Evolutionary conservation across 2,113 vertebrate genomes (phyloP).

Genomic region (Trinectes maculatus): DNA sequence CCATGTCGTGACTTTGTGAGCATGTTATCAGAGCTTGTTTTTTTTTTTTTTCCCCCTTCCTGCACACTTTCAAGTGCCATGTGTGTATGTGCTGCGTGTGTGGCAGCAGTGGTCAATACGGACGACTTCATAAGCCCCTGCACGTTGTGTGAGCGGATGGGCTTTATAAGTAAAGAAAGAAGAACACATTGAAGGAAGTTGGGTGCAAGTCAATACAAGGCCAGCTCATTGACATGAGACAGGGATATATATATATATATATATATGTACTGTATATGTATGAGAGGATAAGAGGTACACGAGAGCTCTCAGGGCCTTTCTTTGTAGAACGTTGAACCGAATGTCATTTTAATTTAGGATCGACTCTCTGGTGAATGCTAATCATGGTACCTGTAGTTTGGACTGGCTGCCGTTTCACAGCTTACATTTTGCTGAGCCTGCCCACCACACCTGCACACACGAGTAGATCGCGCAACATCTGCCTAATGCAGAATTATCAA

Average conservation of each 20-base stretch:
- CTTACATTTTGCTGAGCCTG: slow-evolving; percentile 23
- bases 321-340: slow-evolving; percentile 49
- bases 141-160: slow-evolving; percentile 15
- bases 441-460: slow-evolving; percentile 42
- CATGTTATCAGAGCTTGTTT: slow-evolving; percentile 56
- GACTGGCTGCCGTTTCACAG: slow-evolving; percentile 14
- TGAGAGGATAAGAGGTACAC: slow-evolving; percentile 35
- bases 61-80: slow-evolving; percentile 41
- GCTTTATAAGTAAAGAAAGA: slow-evolving; percentile 44
- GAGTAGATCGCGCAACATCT: slow-evolving; percentile 10
- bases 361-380: slow-evolving; percentile 55
- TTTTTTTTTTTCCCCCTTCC: not conserved
- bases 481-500: slow-evolving; percentile 49
- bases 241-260: no score
- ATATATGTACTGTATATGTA: no score
- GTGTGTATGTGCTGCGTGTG: slow-evolving; percentile 42
- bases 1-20: slow-evolving; percentile 71
- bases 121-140: slow-evolving; percentile 47
- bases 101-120: slow-evolving; percentile 22
- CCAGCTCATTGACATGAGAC: slow-evolving; percentile 17
- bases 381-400: slow-evolving; percentile 44
- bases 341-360: slow-evolving; percentile 57
- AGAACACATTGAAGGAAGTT: slow-evolving; percentile 57
- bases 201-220: slow-evolving; percentile 41
- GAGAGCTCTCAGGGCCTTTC: slow-evolving; percentile 33